Conservation (phyloP, 1,140 invertebrate genomes). For the Zophobas atratus region DNA sequence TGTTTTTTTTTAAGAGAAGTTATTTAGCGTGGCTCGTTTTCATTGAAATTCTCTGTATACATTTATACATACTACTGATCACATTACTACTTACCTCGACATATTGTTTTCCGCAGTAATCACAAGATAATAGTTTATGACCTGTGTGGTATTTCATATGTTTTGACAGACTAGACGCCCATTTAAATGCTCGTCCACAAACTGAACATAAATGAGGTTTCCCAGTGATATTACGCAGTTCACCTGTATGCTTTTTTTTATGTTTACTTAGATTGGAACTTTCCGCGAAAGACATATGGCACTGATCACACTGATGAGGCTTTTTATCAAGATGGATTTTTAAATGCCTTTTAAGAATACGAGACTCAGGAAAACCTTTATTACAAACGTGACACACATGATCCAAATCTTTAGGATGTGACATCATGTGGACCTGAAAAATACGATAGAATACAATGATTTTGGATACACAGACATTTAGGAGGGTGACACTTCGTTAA, state of each 20-base stretch:
- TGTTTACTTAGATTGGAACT: slow-evolving; percentile 70
- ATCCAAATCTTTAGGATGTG: slow-evolving; percentile 65
- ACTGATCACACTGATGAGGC: slow-evolving; percentile 70
- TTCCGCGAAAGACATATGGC: slow-evolving; percentile 71
- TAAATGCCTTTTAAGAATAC: slow-evolving; percentile 69
- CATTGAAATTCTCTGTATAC: neutral
- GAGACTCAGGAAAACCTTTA: slow-evolving; percentile 69
- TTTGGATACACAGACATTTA: no score
- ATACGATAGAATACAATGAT: slow-evolving; percentile 1
- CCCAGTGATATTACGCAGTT: slow-evolving; percentile 68
- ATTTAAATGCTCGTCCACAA: slow-evolving; percentile 69
- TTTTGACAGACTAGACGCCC: slow-evolving; percentile 68
- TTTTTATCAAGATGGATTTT: slow-evolving; percentile 68
- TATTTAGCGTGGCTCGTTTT: no score
- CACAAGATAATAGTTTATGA: slow-evolving; percentile 67
- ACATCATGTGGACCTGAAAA: slow-evolving; percentile 66
- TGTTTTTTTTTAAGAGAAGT: no score
- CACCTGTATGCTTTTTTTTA: slow-evolving; percentile 70
- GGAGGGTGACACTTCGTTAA: no score
- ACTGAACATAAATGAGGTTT: slow-evolving; percentile 69
- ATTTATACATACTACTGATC: slow-evolving; percentile 30
- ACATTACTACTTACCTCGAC: slow-evolving; percentile 63
- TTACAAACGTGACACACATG: slow-evolving; percentile 69
- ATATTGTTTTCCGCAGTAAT: slow-evolving; percentile 68
- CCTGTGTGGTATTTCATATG: slow-evolving; percentile 71